Evolutionary conservation across 2,113 vertebrate species (phyloP).

Genomic region (Phylloscopus trochiloides): DNA sequence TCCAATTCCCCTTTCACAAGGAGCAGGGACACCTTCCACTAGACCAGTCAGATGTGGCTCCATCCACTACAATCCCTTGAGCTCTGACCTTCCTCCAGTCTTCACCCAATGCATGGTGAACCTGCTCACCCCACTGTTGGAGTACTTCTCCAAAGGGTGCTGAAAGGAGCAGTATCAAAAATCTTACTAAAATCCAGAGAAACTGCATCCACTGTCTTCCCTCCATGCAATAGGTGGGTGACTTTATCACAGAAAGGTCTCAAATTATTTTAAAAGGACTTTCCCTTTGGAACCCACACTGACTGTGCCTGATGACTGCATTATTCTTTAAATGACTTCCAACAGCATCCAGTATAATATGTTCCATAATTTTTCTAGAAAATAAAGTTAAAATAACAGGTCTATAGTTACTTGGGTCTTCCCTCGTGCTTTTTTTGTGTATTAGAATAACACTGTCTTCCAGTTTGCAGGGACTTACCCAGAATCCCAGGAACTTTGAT

Average conservation of each 20-base stretch:
- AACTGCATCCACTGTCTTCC: background rate
- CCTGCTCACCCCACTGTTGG: background rate
- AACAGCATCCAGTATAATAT: accelerated
- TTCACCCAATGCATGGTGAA: background rate
- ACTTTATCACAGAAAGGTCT: background rate
- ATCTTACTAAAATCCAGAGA: background rate
- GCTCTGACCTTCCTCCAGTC: background rate
- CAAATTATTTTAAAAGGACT: background rate
- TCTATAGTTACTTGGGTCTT: background rate
- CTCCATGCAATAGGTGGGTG: background rate
- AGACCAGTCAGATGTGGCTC: background rate
- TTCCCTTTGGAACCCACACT: background rate
- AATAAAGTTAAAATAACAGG: background rate
- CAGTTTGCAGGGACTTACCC: background rate
- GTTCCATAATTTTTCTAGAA: background rate
- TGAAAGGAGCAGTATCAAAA: background rate
- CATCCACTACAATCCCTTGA: too few species aligned
- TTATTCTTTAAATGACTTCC: background rate
- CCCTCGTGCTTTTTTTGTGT: background rate
- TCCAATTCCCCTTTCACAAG: background rate
- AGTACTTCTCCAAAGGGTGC: background rate
- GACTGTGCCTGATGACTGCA: background rate
- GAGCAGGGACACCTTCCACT: background rate
- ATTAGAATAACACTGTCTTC: background rate
- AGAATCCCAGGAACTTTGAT: background rate